Evolutionary conservation across 37 sponge, comb jelly and placozoan genomes (phyloP), one percentile per base, ranked within the genome.

Genomic region (Tethya wilhelma): DNA sequence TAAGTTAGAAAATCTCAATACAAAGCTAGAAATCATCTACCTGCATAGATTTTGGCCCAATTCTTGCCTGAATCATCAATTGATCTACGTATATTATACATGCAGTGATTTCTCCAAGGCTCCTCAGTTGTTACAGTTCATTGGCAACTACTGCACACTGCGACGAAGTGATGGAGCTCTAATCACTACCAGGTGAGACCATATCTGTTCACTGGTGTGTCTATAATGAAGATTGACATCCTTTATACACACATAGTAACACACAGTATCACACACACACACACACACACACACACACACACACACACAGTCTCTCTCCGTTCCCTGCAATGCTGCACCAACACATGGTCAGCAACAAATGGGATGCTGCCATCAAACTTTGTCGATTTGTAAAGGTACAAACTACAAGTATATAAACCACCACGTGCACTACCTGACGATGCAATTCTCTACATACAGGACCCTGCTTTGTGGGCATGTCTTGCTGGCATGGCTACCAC

Each of bases 301-400:
- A 37, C 0, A 22, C 40, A 23, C 12, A 19, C 79, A 96, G 95
- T 37, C 53, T 90, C 5, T 86, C 90, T 9, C 98, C 98, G 39
- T 97, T 96, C 59, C 98, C 98, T 22, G 73, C 86, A n/a, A 39
- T 95, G 59, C 89, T 97, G 8, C 96, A 95, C 38, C 73, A 89
- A 40, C 82, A 90, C 42, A 84, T 75, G 2, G 38, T 40, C 34
- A 36, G 74, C 11, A 29, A 44, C 44, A 80, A 79, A 22, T 90
- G 95, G 95, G 88, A 87, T 17, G 86, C 69, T 38, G 90, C 91
- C 14, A 82, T 87, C 19, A 75, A 83, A 17, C 79, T 97, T 30
- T 97, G 98, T 67, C 71, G 98, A 22, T 92, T 97, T 69, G 95
- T 90, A n/a, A 87, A 95, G 89, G 89, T 88, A 38, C n/a, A 38